These are phyloP conservation scores for Slavum lentiscoides DNA, from an alignment of 2,888 invertebrate species.

Conservation along the genomic window DNA sequence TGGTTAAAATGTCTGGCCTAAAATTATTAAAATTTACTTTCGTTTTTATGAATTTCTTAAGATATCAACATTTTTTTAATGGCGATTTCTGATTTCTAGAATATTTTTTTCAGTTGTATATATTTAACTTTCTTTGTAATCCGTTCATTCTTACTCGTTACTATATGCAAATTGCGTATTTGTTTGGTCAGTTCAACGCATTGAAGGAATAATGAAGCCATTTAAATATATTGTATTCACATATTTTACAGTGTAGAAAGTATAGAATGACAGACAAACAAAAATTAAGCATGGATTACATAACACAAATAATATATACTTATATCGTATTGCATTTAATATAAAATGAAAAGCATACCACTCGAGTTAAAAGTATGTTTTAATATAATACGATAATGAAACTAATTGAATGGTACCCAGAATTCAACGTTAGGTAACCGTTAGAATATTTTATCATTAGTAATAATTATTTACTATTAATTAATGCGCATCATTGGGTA, in stretches of 20 bases:
- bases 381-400: neutral
- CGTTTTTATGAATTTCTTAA: too few species aligned
- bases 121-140: neutral
- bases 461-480: too few species aligned
- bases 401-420: too few species aligned
- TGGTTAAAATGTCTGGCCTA: too few species aligned
- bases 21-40: too few species aligned
- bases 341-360: neutral
- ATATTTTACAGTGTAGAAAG: neutral
- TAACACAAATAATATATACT: neutral
- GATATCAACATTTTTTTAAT: neutral
- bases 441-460: too few species aligned
- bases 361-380: neutral
- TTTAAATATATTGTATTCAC: conserved; percentile 13
- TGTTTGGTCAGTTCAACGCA: neutral
- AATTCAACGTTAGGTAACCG: too few species aligned
- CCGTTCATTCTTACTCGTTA: neutral
- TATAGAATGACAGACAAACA: neutral
- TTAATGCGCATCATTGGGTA: too few species aligned
- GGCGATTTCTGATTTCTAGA: neutral
- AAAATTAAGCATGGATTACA: conserved; percentile 1
- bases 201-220: conserved; percentile 1
- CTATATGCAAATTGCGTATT: neutral
- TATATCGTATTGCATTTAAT: neutral
- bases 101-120: neutral